Evolutionary conservation across 1,140 invertebrate species (phyloP).

Genomic region (Chrysoperla carnea): DNA sequence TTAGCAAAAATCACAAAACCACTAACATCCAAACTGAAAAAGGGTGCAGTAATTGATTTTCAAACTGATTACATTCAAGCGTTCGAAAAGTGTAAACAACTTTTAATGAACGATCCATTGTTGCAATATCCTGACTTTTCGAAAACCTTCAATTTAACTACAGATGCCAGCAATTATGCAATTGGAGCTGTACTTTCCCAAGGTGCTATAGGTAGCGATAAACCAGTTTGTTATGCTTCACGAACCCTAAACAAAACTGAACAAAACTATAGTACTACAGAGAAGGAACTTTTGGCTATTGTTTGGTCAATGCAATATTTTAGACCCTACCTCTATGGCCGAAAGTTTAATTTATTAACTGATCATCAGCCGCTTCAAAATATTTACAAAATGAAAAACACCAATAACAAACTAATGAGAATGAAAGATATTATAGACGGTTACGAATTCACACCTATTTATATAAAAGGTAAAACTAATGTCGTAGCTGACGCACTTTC

Average conservation of each 20-base stretch:
- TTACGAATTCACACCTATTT: too few relatives aligned
- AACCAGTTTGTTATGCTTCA: slow-evolving; percentile 10
- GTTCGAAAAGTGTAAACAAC: slow-evolving; percentile 8
- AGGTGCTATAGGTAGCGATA: slow-evolving; percentile 8
- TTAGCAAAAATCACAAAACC: slow-evolving; percentile 12
- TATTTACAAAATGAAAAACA: too few relatives aligned
- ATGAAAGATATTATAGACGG: too few relatives aligned
- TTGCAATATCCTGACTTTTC: slow-evolving; percentile 17
- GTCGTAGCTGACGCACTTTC: too few relatives aligned
- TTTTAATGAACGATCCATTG: slow-evolving; percentile 8
- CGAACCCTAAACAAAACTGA: slow-evolving; percentile 12
- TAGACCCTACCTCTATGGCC: slow-evolving; percentile 15
- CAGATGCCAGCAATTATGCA: slow-evolving; percentile 18
- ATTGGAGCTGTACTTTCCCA: slow-evolving; percentile 17
- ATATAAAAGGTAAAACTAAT: too few relatives aligned
- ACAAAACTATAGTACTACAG: slow-evolving; percentile 11
- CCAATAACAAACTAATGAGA: too few relatives aligned
- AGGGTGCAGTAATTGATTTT: slow-evolving; percentile 8
- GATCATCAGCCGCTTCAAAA: slow-evolving; percentile 20
- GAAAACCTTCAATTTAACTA: slow-evolving; percentile 16
- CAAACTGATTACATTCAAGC: slow-evolving; percentile 6
- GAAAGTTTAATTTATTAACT: slow-evolving; percentile 12
- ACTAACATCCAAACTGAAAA: slow-evolving; percentile 6
- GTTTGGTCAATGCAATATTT: slow-evolving; percentile 24
- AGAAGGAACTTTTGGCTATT: slow-evolving; percentile 16